These are phyloP conservation scores for Brachypodius melanocephalos DNA, from an alignment of 2,113 vertebrate species.

Conservation along the genomic window DNA sequence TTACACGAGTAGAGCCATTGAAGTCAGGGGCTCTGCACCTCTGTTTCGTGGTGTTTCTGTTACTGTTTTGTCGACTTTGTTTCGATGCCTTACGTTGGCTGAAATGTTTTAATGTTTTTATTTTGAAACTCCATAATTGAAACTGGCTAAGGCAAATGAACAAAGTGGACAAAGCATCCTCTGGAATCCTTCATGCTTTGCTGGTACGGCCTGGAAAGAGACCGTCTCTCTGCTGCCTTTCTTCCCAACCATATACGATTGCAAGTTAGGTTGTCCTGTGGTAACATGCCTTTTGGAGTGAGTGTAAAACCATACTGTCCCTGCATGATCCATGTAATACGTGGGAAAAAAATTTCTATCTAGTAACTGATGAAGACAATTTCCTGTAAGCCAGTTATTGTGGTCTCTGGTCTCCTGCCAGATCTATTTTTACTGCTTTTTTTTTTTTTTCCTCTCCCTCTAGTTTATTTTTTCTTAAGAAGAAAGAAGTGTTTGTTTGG, in stretches of 20 bases:
- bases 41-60: neutral
- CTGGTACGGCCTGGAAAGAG: neutral
- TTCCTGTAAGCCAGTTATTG: conserved; percentile 66
- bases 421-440: conserved; percentile 62
- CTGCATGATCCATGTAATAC: neutral
- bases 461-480: neutral
- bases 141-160: neutral
- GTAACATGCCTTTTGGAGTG: neutral
- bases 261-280: neutral
- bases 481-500: neutral
- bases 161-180: neutral
- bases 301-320: neutral
- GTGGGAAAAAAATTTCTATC: conserved; percentile 30
- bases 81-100: neutral
- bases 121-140: neutral
- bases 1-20: neutral
- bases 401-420: conserved; percentile 69
- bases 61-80: neutral
- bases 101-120: neutral
- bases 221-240: neutral
- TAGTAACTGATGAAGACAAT: conserved; percentile 55
- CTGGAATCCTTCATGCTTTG: neutral
- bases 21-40: neutral
- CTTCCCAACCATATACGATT: fast-evolving
- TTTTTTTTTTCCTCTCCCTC: neutral